Evolutionary conservation across 2,113 vertebrate species (phyloP).

Genomic region (Ophthalmolycus amberensis): DNA sequence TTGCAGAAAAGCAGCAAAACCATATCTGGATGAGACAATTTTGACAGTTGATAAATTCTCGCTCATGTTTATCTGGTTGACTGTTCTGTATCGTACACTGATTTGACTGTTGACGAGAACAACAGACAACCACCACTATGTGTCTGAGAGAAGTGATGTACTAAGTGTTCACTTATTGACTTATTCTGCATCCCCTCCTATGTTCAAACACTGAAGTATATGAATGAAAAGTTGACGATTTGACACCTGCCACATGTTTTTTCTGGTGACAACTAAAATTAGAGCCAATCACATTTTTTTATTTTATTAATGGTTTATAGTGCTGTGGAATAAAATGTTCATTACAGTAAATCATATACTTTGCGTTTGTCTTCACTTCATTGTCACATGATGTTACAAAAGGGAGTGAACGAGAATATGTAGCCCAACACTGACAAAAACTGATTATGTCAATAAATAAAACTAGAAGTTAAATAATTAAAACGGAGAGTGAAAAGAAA

Average conservation of each 20-base stretch:
- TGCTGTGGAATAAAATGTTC: conserved; percentile 82
- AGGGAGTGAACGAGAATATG: neutral
- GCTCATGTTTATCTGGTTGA: conserved; percentile 28
- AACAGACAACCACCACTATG: neutral
- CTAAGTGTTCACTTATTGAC: conserved; percentile 30
- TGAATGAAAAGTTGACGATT: conserved; percentile 54
- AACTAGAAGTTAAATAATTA: neutral
- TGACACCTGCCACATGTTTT: conserved; percentile 67
- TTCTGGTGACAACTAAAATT: conserved; percentile 66
- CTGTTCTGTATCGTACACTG: conserved; percentile 30
- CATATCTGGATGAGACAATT: neutral
- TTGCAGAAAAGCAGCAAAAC: conserved; percentile 3
- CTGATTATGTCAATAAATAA: neutral
- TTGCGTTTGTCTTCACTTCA: conserved; percentile 4
- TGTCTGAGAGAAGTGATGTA: conserved; percentile 9
- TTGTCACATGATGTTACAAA: conserved; percentile 2
- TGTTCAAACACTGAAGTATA: conserved; percentile 38
- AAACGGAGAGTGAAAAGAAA: neutral
- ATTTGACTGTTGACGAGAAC: conserved; percentile 27
- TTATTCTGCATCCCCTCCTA: conserved; percentile 21
- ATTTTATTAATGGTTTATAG: conserved; percentile 80
- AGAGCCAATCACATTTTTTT: conserved; percentile 63
- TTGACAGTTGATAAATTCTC: neutral
- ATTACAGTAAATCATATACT: conserved; percentile 50
- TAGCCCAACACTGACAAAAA: neutral